A percentile compares a stretch with the other conserved stretches of the same genome.
Conservation (phyloP, 2,113 vertebrate genomes). For the Coptodon bakossiorum region DNA sequence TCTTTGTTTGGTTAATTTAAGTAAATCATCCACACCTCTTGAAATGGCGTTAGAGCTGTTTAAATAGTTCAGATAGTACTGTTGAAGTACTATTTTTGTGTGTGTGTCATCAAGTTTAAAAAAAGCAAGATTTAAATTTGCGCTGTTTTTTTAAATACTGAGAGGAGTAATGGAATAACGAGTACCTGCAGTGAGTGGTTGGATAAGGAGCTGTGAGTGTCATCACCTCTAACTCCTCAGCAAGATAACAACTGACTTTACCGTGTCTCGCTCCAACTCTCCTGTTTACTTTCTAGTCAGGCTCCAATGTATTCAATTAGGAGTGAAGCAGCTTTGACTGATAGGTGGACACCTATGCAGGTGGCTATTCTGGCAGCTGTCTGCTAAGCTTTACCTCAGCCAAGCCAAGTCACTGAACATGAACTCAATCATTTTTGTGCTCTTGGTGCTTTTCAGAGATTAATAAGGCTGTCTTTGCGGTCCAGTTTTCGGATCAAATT, state of each 20-base stretch:
- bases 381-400: neutral
- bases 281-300: neutral
- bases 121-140: neutral
- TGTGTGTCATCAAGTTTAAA: accelerated
- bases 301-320: neutral
- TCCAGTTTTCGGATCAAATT: accelerated
- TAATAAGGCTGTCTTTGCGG: neutral
- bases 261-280: neutral
- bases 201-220: neutral
- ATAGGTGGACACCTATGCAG: neutral
- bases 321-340: neutral
- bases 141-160: neutral
- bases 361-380: neutral
- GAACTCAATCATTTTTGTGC: neutral
- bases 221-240: neutral
- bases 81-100: accelerated
- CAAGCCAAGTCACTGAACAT: neutral
- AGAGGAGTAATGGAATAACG: neutral
- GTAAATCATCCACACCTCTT: neutral
- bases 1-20: accelerated
- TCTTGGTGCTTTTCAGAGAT: neutral
- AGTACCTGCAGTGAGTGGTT: neutral
- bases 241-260: neutral
- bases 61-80: accelerated
- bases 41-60: neutral